Percentiles rank a stretch among this genome's conserved stretches.
phyloP scores from a whole-genome alignment of 2,888 invertebrate genomes.

The Drosophila maculinotata region DNA sequence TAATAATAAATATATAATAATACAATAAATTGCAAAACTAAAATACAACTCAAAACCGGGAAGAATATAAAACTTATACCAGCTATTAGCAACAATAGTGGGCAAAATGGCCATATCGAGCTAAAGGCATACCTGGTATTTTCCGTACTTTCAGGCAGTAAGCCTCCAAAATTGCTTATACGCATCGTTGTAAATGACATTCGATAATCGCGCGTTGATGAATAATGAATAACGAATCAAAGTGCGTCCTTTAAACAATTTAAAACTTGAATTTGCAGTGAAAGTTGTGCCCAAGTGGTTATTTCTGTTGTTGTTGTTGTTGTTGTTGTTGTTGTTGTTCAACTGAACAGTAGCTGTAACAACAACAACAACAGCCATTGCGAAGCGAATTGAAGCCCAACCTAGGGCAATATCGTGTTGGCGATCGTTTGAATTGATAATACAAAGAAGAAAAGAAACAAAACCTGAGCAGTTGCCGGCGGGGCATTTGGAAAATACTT shows the following conservation, averaged over 20 bases:
- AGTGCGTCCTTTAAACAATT: constrained; percentile 66
- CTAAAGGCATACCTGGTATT: constrained; percentile 6
- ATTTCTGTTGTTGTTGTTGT: constrained; percentile 30
- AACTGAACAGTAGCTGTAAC: constrained; percentile 30
- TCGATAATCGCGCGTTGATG: constrained; percentile 8
- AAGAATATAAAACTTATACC: constrained; percentile 57
- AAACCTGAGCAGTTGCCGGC: constrained; percentile 39
- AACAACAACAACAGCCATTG: constrained; percentile 27
- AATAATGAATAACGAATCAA: constrained; percentile 46
- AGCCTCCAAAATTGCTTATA: constrained; percentile 20
- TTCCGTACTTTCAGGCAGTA: too few species aligned
- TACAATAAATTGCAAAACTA: constrained; percentile 17
- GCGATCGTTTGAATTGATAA: constrained; percentile 69
- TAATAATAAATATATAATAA: not conserved
- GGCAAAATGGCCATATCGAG: constrained; percentile 18
- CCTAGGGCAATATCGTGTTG: constrained; percentile 81
- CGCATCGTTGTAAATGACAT: constrained; percentile 45
- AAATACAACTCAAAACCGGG: constrained; percentile 26
- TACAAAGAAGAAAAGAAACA: constrained; percentile 33
- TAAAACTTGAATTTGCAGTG: constrained; percentile 61
- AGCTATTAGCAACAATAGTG: constrained; percentile 50
- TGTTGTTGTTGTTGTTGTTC: constrained; percentile 19
- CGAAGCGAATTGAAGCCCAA: constrained; percentile 63
- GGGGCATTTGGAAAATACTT: constrained; percentile 53
- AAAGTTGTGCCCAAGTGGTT: constrained; percentile 64